phyloP scores from a whole-genome alignment of 2,888 invertebrate species.

The Yponomeuta plumbellus region DNA sequence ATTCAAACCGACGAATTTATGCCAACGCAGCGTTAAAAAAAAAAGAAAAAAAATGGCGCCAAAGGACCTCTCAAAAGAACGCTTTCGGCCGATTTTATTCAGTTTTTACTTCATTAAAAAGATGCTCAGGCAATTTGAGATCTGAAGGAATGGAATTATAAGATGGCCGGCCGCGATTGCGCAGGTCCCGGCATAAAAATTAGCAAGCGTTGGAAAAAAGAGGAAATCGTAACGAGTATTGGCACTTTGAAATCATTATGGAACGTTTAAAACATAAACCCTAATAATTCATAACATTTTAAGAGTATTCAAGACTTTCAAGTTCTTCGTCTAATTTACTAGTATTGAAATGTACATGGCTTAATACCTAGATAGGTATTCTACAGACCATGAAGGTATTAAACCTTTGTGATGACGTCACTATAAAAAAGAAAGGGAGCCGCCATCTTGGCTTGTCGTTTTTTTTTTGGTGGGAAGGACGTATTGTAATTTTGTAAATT shows the following conservation, averaged over 20 bases:
- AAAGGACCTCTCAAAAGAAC: constrained; percentile 11
- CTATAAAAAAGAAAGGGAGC: too few species aligned
- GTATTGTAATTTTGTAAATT: too few species aligned
- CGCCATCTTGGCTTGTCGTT: too few species aligned
- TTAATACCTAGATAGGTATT: too few species aligned
- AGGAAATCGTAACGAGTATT: constrained; percentile 10
- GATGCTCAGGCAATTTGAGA: constrained; percentile 10
- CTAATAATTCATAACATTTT: too few species aligned
- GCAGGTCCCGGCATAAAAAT: constrained; percentile 4
- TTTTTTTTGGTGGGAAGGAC: too few species aligned
- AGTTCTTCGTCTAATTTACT: too few species aligned
- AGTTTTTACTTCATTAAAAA: constrained; percentile 15
- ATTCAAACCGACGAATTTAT: constrained; percentile 9
- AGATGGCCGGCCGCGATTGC: constrained; percentile 9
- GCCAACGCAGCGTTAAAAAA: constrained; percentile 5
- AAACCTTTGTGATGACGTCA: too few species aligned
- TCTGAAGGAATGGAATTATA: constrained; percentile 7
- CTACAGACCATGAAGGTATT: too few species aligned
- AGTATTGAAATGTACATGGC: too few species aligned
- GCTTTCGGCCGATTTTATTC: constrained; percentile 13
- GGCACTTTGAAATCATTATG: background rate
- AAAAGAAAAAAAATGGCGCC: constrained; percentile 7
- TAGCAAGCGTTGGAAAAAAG: constrained; percentile 5
- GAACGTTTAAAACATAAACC: background rate
- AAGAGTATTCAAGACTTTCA: too few species aligned